phyloP scores from a whole-genome alignment of 2,113 vertebrate species.

The Oceanodroma tethys region DNA sequence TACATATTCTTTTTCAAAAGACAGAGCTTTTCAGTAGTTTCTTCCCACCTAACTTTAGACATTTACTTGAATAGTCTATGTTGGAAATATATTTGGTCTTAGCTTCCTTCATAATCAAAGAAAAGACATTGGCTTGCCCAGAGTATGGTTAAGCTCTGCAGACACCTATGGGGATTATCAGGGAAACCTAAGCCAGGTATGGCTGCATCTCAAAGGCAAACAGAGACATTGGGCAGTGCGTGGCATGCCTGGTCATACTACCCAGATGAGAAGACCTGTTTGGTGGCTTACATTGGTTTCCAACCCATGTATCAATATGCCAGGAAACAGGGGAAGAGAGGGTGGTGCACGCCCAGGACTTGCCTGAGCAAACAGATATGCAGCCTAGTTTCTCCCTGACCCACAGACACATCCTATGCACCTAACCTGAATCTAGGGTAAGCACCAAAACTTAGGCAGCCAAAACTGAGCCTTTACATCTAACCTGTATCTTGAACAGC shows the following conservation, averaged over 20 bases:
- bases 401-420: background rate
- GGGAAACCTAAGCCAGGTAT: background rate
- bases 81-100: background rate
- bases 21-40: background rate
- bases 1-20: background rate
- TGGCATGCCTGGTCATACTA: background rate
- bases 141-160: background rate
- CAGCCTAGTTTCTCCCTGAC: background rate
- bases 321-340: background rate
- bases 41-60: background rate
- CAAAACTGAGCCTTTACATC: background rate
- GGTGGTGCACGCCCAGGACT: background rate
- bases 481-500: background rate
- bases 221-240: background rate
- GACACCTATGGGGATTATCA: background rate
- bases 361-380: background rate
- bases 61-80: background rate
- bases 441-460: background rate
- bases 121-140: background rate
- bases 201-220: background rate
- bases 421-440: background rate
- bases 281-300: background rate
- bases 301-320: fast-evolving
- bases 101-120: background rate
- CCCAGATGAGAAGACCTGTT: background rate